Evolutionary conservation across 2,888 invertebrate genomes (phyloP).

Genomic region (Athalia rosae): DNA sequence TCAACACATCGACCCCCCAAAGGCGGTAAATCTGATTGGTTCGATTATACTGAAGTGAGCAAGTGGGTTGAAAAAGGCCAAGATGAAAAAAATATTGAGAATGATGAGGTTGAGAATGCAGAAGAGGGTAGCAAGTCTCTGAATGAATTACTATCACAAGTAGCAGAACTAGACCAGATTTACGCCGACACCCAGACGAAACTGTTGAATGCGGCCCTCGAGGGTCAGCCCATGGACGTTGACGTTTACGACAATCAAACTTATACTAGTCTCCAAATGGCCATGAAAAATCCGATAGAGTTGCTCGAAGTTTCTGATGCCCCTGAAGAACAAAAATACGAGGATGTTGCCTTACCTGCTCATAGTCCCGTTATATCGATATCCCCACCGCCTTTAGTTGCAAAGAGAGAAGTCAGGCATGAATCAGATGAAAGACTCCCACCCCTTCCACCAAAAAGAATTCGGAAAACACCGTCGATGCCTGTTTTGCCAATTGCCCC

Average conservation of each 20-base stretch:
- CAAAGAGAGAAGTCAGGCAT: constrained; percentile 73
- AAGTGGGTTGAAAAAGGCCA: constrained; percentile 65
- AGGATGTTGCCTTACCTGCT: constrained; percentile 77
- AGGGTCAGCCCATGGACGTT: constrained; percentile 74
- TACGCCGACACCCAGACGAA: constrained; percentile 84
- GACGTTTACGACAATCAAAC: constrained; percentile 87
- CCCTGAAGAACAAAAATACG: constrained; percentile 75
- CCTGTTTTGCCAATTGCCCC: constrained; percentile 65
- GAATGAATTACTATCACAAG: constrained; percentile 82
- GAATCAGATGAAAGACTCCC: constrained; percentile 81
- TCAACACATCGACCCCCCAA: constrained; percentile 44
- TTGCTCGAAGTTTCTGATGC: constrained; percentile 73
- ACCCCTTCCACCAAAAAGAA: constrained; percentile 87
- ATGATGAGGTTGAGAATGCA: constrained; percentile 51
- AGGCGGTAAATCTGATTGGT: constrained; percentile 61
- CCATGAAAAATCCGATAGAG: constrained; percentile 87
- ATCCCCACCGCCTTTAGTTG: constrained; percentile 63
- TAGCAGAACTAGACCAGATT: constrained; percentile 87
- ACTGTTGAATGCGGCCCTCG: constrained; percentile 67
- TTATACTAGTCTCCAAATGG: constrained; percentile 89
- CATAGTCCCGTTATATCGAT: constrained; percentile 74
- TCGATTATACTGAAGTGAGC: constrained; percentile 65
- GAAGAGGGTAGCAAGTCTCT: constrained; percentile 75
- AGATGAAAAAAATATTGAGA: constrained; percentile 56
- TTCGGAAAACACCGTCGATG: constrained; percentile 71